These are phyloP conservation scores for Colossoma macropomum DNA, from an alignment of 2,113 vertebrate genomes.

Conservation along the genomic window DNA sequence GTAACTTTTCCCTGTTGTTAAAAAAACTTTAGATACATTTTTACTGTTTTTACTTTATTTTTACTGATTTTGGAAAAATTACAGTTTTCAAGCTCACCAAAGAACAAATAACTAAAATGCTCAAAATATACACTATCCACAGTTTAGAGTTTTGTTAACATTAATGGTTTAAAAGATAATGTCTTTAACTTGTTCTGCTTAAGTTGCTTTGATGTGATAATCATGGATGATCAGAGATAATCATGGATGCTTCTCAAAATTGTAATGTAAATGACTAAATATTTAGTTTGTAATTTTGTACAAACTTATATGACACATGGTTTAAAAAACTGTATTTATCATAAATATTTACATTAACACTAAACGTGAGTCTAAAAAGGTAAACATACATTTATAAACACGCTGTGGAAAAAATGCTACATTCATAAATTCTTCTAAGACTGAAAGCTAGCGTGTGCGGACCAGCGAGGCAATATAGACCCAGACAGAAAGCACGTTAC, in stretches of 20 bases:
- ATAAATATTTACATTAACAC: not conserved
- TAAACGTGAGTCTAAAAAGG: no score
- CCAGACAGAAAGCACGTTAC: conserved; percentile 92
- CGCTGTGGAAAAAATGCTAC: not conserved
- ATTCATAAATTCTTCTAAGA: not conserved
- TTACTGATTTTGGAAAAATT: no score
- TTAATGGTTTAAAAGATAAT: no score
- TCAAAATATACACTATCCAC: no score
- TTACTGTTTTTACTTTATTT: no score
- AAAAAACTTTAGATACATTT: no score
- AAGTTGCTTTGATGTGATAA: not conserved
- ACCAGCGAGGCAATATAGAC: conserved; percentile 93
- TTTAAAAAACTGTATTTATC: not conserved
- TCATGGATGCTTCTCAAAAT: not conserved
- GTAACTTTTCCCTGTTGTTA: no score
- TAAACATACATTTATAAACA: not conserved
- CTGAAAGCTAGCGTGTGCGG: conserved; percentile 70
- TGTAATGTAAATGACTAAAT: not conserved
- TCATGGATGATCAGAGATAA: not conserved
- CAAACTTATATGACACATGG: not conserved
- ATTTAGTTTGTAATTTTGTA: not conserved
- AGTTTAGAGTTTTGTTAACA: no score
- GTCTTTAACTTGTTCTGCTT: no score
- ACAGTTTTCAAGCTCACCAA: no score
- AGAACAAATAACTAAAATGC: no score